Evolutionary conservation across 2,113 vertebrate species (phyloP), one percentile per base, ranked within the genome.

Genomic region (Siniperca knerii): DNA sequence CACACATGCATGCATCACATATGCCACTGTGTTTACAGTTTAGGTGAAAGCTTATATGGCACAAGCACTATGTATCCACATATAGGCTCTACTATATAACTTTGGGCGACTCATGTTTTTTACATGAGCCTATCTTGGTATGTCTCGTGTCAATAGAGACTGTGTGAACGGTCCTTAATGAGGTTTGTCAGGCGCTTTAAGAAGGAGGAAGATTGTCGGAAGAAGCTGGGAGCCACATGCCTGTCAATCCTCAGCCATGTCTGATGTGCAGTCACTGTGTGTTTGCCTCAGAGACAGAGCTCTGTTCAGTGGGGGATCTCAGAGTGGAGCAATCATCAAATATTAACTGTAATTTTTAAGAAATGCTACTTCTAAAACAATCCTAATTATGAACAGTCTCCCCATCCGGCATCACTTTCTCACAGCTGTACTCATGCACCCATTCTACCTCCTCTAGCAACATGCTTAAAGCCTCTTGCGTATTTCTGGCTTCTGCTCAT

Each of bases 241-340:
- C 94, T 92, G 92, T 94, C 93, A 93, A 88, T 86, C 91, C 83
- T 87, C 66, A 25, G 82, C 85, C 66, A 70, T 50, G 84, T 93
- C 94, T 86, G 86, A 93, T 93, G 94, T 93, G 92, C 91, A 92
- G 85, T 88, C 92, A 90, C 81, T 90, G 61, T 85, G 81, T 44
- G 69, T 94, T 91, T 91, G 85, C 83, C 87, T 91, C 85, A 79
- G 82, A 91, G 88, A 81, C 86, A 89, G 75, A 85, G 84, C 75
- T 13, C 54, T 75, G 79, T 68, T 82, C 79, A 72, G 71, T 40
- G 67, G 60, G 70, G 77, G 67, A 79, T 76, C 66, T 82, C 79
- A 57, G 71, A 91, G 75, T 57, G 86, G 61, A 29, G 75, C 72
- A 8, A 70, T 84, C 84, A 80, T 79, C 68, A 83, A 84, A 90